Evolutionary conservation across 2,113 vertebrate species (phyloP).

Genomic region (Dipodomys merriami): DNA sequence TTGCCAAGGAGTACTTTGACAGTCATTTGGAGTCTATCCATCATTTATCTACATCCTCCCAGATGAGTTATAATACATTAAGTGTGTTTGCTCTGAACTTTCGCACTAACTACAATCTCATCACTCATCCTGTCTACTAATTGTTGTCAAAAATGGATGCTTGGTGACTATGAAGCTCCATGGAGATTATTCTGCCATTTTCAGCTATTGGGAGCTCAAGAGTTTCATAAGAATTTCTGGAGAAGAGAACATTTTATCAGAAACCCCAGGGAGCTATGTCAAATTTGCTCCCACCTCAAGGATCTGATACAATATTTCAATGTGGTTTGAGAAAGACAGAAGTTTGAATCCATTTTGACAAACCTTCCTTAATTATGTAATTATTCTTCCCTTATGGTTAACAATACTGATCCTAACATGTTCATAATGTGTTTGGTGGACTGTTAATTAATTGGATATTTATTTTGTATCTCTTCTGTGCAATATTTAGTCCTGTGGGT

Average conservation of each 20-base stretch:
- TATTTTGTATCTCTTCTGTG: constrained; percentile 20
- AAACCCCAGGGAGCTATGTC: neutral
- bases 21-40: constrained; percentile 49
- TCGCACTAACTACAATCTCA: constrained; percentile 48
- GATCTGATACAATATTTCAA: constrained; percentile 27
- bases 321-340: neutral
- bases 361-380: neutral
- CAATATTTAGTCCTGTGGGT: neutral
- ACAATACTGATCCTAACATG: neutral
- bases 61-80: constrained; percentile 45
- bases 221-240: neutral
- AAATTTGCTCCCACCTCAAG: neutral
- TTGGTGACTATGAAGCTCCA: neutral
- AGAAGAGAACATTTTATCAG: neutral
- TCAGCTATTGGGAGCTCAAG: neutral
- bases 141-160: constrained; percentile 57
- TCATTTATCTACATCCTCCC: constrained; percentile 61
- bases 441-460: neutral
- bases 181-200: constrained; percentile 46
- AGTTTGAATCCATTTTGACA: constrained; percentile 48
- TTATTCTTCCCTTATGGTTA: neutral
- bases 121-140: constrained; percentile 65
- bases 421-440: neutral
- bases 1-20: neutral
- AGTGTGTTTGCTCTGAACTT: constrained; percentile 44